Percentiles rank a stretch among this genome's conserved stretches.
Evolutionary conservation across 2,888 invertebrate species (phyloP).

Genomic region (Agrypnus murinus): DNA sequence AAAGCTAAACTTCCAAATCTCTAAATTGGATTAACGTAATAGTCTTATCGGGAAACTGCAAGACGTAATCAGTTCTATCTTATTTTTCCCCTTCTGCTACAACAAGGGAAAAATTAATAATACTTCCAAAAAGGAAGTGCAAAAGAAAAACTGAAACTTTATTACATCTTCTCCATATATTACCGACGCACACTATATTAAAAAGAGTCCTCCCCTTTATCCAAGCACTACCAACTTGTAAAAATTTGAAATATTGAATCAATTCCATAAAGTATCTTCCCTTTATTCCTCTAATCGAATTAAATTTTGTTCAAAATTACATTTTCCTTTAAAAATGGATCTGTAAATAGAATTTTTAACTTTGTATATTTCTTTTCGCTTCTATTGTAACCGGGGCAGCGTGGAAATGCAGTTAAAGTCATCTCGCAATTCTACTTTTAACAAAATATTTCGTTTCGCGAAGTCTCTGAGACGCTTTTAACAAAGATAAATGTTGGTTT

Average conservation of each 20-base stretch:
- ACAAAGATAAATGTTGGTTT: conserved; percentile 28
- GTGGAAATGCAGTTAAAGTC: conserved; percentile 43
- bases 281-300: conserved; percentile 43
- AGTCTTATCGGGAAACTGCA: conserved; percentile 43
- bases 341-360: conserved; percentile 16
- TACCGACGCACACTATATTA: conserved; percentile 27
- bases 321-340: conserved; percentile 37
- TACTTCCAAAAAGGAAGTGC: conserved; percentile 12
- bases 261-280: conserved; percentile 35
- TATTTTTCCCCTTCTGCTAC: neutral
- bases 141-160: conserved; percentile 26
- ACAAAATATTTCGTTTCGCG: conserved; percentile 44
- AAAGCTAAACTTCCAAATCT: conserved; percentile 45
- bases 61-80: conserved; percentile 36
- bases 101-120: conserved; percentile 34
- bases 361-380: conserved; percentile 29
- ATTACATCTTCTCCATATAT: conserved; percentile 15
- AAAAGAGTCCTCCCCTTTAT: conserved; percentile 12
- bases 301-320: conserved; percentile 42
- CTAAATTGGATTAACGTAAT: conserved; percentile 48
- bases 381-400: conserved; percentile 24
- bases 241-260: conserved; percentile 40
- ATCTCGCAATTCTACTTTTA: conserved; percentile 38
- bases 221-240: conserved; percentile 27
- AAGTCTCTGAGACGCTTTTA: conserved; percentile 32